Percentiles rank a stretch among this genome's conserved stretches.
Conservation (phyloP, 2,797 vertebrate genomes). For the Aratinga solstitialis region DNA sequence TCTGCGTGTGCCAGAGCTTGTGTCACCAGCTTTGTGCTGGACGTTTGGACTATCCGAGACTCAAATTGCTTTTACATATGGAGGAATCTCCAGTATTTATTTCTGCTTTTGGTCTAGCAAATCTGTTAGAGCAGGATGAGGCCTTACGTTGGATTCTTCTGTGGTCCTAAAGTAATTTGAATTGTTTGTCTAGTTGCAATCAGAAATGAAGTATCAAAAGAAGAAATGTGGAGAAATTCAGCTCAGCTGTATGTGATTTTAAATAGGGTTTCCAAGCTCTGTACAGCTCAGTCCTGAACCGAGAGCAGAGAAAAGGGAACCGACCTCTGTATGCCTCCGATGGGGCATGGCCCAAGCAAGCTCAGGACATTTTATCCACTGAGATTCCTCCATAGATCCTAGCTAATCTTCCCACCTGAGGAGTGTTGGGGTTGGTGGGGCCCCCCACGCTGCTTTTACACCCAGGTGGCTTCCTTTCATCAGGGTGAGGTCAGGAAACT, state of each 20-base stretch:
- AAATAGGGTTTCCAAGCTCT: background rate
- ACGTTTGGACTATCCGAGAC: background rate
- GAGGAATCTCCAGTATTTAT: background rate
- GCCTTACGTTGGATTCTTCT: background rate
- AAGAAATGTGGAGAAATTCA: background rate
- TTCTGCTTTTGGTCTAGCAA: background rate
- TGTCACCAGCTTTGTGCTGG: background rate
- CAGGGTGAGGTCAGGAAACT: background rate
- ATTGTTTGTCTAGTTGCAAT: background rate
- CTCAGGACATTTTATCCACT: background rate
- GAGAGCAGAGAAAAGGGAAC: background rate
- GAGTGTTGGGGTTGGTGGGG: background rate
- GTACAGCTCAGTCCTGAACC: background rate
- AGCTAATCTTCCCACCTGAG: background rate
- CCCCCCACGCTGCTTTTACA: background rate
- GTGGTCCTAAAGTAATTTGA: background rate
- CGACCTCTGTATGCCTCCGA: background rate
- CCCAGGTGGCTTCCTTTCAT: background rate
- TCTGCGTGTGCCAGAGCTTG: background rate
- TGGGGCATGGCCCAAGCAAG: background rate
- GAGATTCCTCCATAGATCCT: background rate
- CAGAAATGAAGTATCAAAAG: background rate
- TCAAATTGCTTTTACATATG: accelerated
- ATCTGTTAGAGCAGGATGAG: background rate
- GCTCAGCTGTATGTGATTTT: background rate